A percentile compares a stretch with the other conserved stretches of the same genome.
phyloP scores from a whole-genome alignment of 1,140 invertebrate genomes.

The Drosophila simulans region DNA sequence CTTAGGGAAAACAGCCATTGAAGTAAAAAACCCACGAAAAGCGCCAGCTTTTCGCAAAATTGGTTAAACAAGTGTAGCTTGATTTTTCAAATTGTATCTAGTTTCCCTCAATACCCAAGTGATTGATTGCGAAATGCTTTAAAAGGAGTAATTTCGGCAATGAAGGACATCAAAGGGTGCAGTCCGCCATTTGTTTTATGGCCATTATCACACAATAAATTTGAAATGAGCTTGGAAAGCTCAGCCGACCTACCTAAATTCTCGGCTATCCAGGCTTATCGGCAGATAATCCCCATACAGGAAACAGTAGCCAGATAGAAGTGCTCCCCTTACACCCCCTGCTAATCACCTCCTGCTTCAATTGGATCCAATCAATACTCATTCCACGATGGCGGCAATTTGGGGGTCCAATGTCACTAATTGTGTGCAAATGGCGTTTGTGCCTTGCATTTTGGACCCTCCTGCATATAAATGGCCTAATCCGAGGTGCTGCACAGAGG shows the following conservation, averaged over 20 bases:
- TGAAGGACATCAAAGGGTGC: constrained; percentile 13
- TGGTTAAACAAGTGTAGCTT: constrained; percentile 75
- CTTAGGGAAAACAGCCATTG: constrained; percentile 14
- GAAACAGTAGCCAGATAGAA: constrained; percentile 40
- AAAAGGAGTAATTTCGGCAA: constrained; percentile 1
- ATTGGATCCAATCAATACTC: constrained; percentile 29
- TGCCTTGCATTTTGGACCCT: constrained; percentile 73
- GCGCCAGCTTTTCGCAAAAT: constrained; percentile 47
- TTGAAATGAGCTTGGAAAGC: constrained; percentile 55
- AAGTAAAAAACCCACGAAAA: not conserved
- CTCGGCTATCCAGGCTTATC: constrained; percentile 15
- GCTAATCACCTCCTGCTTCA: constrained; percentile 6
- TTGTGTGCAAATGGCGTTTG: constrained; percentile 78
- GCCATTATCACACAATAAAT: constrained; percentile 75
- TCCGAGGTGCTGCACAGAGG: constrained; percentile 13
- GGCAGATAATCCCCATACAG: constrained; percentile 50
- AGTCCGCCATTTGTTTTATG: constrained; percentile 33
- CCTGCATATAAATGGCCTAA: constrained; percentile 66
- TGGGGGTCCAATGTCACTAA: constrained; percentile 74
- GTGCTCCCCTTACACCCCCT: not conserved
- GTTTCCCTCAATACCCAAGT: constrained; percentile 11
- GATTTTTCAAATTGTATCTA: constrained; percentile 71
- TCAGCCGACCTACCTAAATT: constrained; percentile 21
- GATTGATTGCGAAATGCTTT: constrained; percentile 63
- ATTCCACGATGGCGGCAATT: constrained; percentile 43